Evolutionary conservation across 1,140 invertebrate species (phyloP).

Genomic region (Orussus abietinus): DNA sequence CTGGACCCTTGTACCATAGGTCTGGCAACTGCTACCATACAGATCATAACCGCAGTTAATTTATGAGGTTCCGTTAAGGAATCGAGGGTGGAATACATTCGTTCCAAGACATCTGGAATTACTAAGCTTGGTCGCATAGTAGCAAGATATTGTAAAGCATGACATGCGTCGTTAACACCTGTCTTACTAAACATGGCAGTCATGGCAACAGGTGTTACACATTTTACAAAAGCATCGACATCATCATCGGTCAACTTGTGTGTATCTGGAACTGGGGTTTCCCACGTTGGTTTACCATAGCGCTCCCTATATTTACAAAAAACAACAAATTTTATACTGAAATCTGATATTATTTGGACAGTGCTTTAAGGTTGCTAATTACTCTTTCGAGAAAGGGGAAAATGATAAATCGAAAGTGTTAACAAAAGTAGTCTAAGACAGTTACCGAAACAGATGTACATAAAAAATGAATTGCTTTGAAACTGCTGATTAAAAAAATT

Average conservation of each 20-base stretch:
- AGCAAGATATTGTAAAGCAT: slow-evolving; percentile 72
- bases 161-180: slow-evolving; percentile 61
- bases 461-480: too few relatives aligned
- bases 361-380: too few relatives aligned
- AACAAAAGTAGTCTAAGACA: too few relatives aligned
- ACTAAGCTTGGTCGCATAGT: slow-evolving; percentile 77
- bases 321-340: too few relatives aligned
- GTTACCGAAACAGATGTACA: too few relatives aligned
- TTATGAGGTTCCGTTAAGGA: slow-evolving; percentile 85
- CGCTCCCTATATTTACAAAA: slow-evolving; percentile 57
- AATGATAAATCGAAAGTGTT: too few relatives aligned
- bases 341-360: too few relatives aligned
- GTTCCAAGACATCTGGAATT: slow-evolving; percentile 78
- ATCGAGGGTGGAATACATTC: slow-evolving; percentile 73
- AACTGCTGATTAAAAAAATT: too few relatives aligned
- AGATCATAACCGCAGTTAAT: slow-evolving; percentile 74
- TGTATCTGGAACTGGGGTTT: slow-evolving; percentile 61
- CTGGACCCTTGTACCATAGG: slow-evolving; percentile 65
- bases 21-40: slow-evolving; percentile 67
- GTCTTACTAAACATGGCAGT: slow-evolving; percentile 75
- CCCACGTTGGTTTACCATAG: slow-evolving; percentile 64
- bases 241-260: slow-evolving; percentile 76
- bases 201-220: slow-evolving; percentile 65
- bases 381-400: too few relatives aligned
- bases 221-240: slow-evolving; percentile 78